Evolutionary conservation across 2,113 vertebrate genomes (phyloP), one percentile per base, ranked within the genome.

Genomic region (Mastomys natalensis): DNA sequence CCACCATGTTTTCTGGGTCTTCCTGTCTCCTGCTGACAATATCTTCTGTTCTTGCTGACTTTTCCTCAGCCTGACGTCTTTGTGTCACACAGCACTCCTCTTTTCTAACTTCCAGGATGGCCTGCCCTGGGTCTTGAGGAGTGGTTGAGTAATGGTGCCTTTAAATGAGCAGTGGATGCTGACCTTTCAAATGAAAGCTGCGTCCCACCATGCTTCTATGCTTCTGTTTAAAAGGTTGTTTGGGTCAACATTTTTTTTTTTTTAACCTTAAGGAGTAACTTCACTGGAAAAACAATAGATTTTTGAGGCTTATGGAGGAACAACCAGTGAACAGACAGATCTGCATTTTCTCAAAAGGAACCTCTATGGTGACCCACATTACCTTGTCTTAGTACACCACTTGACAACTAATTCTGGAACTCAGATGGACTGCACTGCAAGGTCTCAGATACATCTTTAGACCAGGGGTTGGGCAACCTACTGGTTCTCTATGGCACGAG

Each of bases 151-250:
- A 66, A 66, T 9, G 51, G 24, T 73, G 6, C 51, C 6, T 16
- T 16, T 96, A 31, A 45, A 91, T 48, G 17, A 95, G 51, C 60
- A 51, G 4, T 45, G 78, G 51, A 26, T 66, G 53, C 34, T 80
- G 90, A 82, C 68, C 62, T 97, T 91, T 77, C 51, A 94, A 73
- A 86, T 40, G 17, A 88, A 62, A 94, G 1, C 62, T 94, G 89
- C 37, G 7, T 22, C 24, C 58, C 37, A 34, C 10, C 72, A 12
- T 87, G 22, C 72, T 86, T 76, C 24, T 34, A 90, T 51, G 43
- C 4, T 51, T 51, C 31, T 22, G n/a, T 95, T 90, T 73, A 94
- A 72, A 91, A 94, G 37, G 24, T 5, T 12, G 9, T 80, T 76
- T 43, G 16, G 15, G 9, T 17, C 43, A 62, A 40, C 60, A 45